Evolutionary conservation across 2,113 vertebrate genomes (phyloP).

Genomic region (Tyrannus savana): DNA sequence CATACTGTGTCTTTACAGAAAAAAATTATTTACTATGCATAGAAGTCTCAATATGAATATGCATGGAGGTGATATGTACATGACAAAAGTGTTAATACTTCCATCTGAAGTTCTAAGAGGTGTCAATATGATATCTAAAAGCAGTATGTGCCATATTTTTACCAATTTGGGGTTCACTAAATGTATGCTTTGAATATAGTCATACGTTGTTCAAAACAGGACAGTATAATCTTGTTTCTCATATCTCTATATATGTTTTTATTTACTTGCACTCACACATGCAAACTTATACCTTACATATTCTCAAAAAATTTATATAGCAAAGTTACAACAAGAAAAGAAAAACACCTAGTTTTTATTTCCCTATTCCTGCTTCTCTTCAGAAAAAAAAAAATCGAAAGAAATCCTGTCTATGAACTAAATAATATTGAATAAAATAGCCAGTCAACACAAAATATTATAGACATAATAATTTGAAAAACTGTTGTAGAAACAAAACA

Average conservation of each 20-base stretch:
- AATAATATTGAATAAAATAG: not conserved
- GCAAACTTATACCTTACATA: not conserved
- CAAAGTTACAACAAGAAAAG: not conserved
- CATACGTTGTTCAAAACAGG: not conserved
- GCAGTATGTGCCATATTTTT: conserved; percentile 11
- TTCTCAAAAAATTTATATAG: not conserved
- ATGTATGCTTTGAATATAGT: not conserved
- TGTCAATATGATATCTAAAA: conserved; percentile 30
- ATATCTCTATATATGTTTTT: not conserved
- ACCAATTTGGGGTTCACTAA: not conserved
- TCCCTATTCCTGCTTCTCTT: not conserved
- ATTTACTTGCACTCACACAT: not conserved
- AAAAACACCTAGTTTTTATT: not conserved
- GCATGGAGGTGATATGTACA: conserved; percentile 28
- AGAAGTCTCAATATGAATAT: conserved; percentile 22
- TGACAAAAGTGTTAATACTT: conserved; percentile 52
- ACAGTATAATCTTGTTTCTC: not conserved
- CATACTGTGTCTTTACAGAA: not conserved
- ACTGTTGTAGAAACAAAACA: not conserved
- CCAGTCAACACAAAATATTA: not conserved
- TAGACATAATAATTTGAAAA: not conserved
- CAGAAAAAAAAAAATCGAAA: not conserved
- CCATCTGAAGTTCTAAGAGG: conserved; percentile 55
- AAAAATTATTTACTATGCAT: conserved; percentile 8
- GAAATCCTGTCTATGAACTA: not conserved